Base-by-base conservation (phyloP, 1,140 invertebrate species). In the Vanessa tameamea region DNA sequence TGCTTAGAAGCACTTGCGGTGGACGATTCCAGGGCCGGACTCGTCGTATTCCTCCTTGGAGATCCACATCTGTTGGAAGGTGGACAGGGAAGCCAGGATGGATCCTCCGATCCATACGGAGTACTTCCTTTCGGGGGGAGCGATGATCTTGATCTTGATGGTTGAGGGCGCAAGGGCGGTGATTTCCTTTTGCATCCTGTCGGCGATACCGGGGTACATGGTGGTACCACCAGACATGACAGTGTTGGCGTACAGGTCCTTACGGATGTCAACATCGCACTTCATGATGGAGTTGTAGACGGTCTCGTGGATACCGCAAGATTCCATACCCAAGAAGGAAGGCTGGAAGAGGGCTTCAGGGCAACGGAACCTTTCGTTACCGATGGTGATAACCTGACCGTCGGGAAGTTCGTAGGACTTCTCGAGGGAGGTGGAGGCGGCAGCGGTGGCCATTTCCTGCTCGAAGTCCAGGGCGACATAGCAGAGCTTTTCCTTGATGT, bases 211-310 rank as follows among this genome's bases (percentile, higher is more conserved):
- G 77, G 97, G 97, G 94, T 98, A 99, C 98, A 99, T 99, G 93
- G 97, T 98, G 94, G 98, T 98, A 93, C 98, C 98, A 87, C 98
- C 98, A 77, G 98, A 98, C 83, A 99, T 95, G 77, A 99, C 98
- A 79, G 97, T 98, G 95, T 99, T 99, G 93, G 98, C 97, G 93
- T 98, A 99, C 93, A 98, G 94, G 94, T 98, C 98, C 95, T 97
- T 97, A 94, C 97, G 95, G 94, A 98, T 98, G 90, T 98, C 97
- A 37, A 98, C 97, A 89, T 98, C 97, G 94, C 97, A 98, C 95
- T 98, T 98, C 97, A 98, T 98, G 94, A 99, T 98, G 79, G 97
- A 98, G 94, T 98, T 98, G 96, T 98, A 98, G 66, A 97, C 97
- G 81, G 98, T 98, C 93, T 98, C 97, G 89, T 98, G 97, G 93